Conservation (phyloP, 2,797 vertebrate species). For the Eremophila alpestris region DNA sequence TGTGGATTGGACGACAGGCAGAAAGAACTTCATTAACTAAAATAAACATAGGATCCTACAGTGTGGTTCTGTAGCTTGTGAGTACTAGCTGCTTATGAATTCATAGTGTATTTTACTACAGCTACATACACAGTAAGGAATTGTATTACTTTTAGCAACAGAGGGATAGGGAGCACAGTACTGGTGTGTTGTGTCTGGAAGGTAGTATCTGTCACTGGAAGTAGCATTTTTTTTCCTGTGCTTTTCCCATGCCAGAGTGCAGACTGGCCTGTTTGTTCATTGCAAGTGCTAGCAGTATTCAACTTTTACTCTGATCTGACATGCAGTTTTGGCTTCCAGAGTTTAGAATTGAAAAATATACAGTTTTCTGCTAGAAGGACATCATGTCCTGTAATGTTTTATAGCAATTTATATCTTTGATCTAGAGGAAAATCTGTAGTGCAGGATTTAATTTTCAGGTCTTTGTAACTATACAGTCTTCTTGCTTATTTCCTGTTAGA, state of each 20-base stretch:
- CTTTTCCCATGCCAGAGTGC: not conserved
- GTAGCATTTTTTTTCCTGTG: not conserved
- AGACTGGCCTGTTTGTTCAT: not conserved
- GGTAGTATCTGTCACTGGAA: not conserved
- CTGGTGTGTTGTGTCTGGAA: not conserved
- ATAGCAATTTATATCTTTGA: not conserved
- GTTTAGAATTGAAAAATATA: not conserved
- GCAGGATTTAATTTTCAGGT: not conserved
- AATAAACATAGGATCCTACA: not conserved
- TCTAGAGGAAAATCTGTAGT: not conserved
- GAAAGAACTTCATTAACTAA: not conserved
- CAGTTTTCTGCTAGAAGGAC: not conserved
- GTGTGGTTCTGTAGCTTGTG: not conserved
- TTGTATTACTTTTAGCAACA: not conserved
- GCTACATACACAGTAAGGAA: not conserved
- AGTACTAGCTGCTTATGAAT: not conserved
- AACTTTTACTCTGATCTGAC: not conserved
- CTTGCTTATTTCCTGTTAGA: not conserved
- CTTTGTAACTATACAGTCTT: not conserved
- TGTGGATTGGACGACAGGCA: not conserved
- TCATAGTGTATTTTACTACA: not conserved
- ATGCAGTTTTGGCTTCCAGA: accelerated
- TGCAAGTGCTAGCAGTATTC: not conserved
- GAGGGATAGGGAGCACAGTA: not conserved
- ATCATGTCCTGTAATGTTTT: not conserved